phyloP scores from a whole-genome alignment of 2,797 vertebrate genomes.

The Bradypodion ventrale region DNA sequence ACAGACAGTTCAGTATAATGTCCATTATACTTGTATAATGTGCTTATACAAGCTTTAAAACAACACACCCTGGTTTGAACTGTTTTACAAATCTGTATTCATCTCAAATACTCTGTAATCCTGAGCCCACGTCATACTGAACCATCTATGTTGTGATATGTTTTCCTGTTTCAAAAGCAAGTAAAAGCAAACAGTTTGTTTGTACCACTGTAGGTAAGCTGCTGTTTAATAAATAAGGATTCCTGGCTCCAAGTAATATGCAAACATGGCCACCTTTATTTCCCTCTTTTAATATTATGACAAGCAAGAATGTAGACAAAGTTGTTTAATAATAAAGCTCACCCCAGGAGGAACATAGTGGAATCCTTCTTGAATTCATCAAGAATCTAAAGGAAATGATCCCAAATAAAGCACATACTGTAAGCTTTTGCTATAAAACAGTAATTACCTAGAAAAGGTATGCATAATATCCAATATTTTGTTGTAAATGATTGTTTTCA shows the following conservation, averaged over 20 bases:
- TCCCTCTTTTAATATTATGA: neutral
- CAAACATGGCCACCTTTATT: neutral
- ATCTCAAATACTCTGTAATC: neutral
- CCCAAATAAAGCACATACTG: constrained; percentile 16
- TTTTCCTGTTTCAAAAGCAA: neutral
- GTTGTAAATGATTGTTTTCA: neutral
- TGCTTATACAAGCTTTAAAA: neutral
- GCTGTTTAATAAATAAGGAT: neutral
- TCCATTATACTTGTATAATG: no score
- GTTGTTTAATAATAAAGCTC: constrained; percentile 63
- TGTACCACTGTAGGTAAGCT: neutral
- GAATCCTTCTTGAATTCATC: constrained; percentile 95
- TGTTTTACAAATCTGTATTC: neutral
- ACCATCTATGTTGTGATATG: neutral
- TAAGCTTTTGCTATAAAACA: neutral
- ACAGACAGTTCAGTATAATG: neutral
- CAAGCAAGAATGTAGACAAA: neutral
- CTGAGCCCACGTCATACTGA: neutral
- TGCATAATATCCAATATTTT: neutral
- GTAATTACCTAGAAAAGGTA: neutral
- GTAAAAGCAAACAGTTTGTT: neutral
- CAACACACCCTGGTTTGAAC: neutral
- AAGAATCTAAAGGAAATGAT: constrained; percentile 81
- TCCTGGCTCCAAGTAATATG: neutral
- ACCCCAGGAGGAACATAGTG: constrained; percentile 95